Percentiles rank a stretch among this genome's conserved stretches.
phyloP scores from a whole-genome alignment of 2,113 vertebrate species.

The Pomatorhinus ruficollis region DNA sequence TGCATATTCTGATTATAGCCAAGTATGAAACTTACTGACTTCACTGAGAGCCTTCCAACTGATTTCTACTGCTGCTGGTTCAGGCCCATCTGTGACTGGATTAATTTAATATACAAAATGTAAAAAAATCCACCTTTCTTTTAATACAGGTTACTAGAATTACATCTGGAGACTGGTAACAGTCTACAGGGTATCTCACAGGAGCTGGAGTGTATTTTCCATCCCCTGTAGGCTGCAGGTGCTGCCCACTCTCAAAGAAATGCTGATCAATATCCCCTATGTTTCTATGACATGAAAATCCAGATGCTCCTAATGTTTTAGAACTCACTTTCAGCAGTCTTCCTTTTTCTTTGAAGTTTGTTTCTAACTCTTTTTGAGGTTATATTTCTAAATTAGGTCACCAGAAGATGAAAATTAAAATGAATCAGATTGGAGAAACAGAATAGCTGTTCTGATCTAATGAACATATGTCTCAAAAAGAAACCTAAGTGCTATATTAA shows the following conservation, averaged over 20 bases:
- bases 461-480: background rate
- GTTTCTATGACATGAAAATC: background rate
- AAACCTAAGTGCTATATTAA: background rate
- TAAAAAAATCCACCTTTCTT: background rate
- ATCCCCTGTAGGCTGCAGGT: background rate
- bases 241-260: background rate
- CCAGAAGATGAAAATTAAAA: background rate
- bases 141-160: background rate
- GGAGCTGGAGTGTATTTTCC: background rate
- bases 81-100: background rate
- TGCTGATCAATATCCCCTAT: background rate
- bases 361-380: background rate
- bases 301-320: background rate
- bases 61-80: background rate
- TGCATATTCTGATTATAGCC: background rate
- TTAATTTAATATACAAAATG: background rate
- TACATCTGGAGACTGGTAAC: background rate
- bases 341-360: conserved; percentile 19
- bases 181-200: background rate
- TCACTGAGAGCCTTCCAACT: background rate
- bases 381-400: background rate
- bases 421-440: background rate
- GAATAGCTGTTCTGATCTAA: background rate
- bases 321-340: background rate
- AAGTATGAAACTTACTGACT: background rate